Conservation (phyloP, 2,888 invertebrate genomes). For the Rotaria sp. region DNA sequence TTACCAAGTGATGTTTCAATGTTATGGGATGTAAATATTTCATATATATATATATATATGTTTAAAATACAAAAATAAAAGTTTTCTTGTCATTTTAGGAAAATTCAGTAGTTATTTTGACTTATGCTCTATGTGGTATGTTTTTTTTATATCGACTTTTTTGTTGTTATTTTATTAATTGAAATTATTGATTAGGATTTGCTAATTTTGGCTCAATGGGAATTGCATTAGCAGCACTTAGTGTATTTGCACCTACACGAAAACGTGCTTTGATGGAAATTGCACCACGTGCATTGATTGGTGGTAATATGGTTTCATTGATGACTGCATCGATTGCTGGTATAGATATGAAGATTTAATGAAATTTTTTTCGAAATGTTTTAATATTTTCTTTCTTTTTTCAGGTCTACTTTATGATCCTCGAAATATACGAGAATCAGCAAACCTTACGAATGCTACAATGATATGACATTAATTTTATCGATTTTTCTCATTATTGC, state of each 20-base stretch:
- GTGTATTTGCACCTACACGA: conserved; percentile 48
- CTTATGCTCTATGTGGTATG: conserved; percentile 49
- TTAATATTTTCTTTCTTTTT: background rate
- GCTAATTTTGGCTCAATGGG: conserved; percentile 50
- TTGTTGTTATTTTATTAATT: background rate
- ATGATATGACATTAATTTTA: background rate
- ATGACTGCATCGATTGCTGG: conserved; percentile 22
- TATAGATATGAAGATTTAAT: background rate
- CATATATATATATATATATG: background rate
- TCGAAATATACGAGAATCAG: background rate
- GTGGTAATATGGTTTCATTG: conserved; percentile 24
- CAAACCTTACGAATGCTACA: background rate
- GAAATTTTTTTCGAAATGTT: too few relatives aligned
- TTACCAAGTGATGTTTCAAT: background rate
- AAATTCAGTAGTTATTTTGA: conserved; percentile 47
- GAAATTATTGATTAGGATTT: conserved; percentile 42
- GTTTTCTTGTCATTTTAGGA: conserved; percentile 10
- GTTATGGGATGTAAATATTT: conserved; percentile 35
- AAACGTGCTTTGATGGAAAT: conserved; percentile 46
- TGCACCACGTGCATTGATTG: conserved; percentile 51
- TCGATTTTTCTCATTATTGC: background rate
- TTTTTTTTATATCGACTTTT: background rate
- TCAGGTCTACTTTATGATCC: background rate
- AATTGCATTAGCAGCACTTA: conserved; percentile 47
- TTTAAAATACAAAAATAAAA: background rate